Evolutionary conservation across 2,113 vertebrate species (phyloP).

Genomic region (Apodemus sylvaticus): DNA sequence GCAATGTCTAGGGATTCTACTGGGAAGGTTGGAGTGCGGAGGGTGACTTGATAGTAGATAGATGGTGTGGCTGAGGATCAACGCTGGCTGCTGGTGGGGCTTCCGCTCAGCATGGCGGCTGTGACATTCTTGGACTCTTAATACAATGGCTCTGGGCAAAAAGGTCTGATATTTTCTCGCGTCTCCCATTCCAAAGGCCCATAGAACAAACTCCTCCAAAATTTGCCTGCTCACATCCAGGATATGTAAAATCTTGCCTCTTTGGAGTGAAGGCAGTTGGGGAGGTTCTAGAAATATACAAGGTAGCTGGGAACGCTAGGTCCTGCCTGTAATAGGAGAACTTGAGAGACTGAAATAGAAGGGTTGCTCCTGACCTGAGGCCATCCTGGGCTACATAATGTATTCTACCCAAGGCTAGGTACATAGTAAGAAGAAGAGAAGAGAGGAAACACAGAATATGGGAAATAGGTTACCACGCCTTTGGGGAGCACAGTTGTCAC

Average conservation of each 20-base stretch:
- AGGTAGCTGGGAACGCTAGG: background rate
- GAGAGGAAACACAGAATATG: accelerated
- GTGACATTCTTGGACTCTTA: background rate
- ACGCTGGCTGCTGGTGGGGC: background rate
- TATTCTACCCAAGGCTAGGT: background rate
- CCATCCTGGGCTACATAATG: background rate
- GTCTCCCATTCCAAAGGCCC: background rate
- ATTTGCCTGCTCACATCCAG: background rate
- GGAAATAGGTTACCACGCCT: background rate
- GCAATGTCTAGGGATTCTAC: accelerated
- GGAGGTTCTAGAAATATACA: background rate
- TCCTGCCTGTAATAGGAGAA: background rate
- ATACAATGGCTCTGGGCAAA: background rate
- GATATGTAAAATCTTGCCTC: background rate
- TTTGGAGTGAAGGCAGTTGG: background rate
- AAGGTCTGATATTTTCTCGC: accelerated
- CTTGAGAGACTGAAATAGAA: background rate
- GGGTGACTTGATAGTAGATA: too few species aligned
- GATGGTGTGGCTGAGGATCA: accelerated
- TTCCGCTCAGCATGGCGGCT: background rate
- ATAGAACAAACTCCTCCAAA: background rate
- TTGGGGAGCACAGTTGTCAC: background rate
- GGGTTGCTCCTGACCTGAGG: background rate
- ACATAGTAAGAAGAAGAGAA: background rate
- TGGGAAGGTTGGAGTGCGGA: background rate